Evolutionary conservation across 2,113 vertebrate genomes (phyloP), one percentile per base, ranked within the genome.

Genomic region (Perognathus longimembris): DNA sequence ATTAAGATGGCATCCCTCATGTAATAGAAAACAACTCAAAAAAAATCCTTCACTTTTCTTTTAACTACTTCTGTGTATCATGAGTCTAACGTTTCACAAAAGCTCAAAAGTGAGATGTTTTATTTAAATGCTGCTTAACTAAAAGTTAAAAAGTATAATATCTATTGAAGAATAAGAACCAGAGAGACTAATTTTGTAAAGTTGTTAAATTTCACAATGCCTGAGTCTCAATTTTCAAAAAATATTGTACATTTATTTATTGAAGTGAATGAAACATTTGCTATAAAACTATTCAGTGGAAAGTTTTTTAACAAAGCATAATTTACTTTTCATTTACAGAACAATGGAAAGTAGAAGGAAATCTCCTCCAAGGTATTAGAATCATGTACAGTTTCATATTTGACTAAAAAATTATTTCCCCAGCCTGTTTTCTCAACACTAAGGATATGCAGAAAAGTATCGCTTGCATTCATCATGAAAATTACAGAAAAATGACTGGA

Each of bases 301-400:
- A 96, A 97, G 90, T 50, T 96, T 96, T 95, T 93, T 83, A 64
- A 97, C 97, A 95, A 97, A 96, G 90, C 94, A 91, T 97, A 97
- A 97, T 97, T 97, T 97, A 96, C 97, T 97, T 97, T 97, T 96
- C 94, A 95, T 95, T 97, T 97, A 94, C 95, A 97, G 95, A 97
- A 95, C 94, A 97, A 93, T 67, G 26, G 93, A 93, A 97, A 97
- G 93, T 93, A 80, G 94, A 97, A 97, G 22, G 95, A 98, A 97
- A 96, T 95, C 93, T 95, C 92, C 92, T 97, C 78, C 59, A 88
- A 94, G 85, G 86, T 95, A 96, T 96, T 97, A 96, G 85, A 97
- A 96, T 97, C 81, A 73, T 95, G 85, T 85, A 64, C 34, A 91
- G 89, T 76, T 96, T 95, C 82, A 84, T 97, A 95, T 93, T 95